Evolutionary conservation across 2,113 vertebrate species (phyloP).

Genomic region (Tenebrosternarchus preto): DNA sequence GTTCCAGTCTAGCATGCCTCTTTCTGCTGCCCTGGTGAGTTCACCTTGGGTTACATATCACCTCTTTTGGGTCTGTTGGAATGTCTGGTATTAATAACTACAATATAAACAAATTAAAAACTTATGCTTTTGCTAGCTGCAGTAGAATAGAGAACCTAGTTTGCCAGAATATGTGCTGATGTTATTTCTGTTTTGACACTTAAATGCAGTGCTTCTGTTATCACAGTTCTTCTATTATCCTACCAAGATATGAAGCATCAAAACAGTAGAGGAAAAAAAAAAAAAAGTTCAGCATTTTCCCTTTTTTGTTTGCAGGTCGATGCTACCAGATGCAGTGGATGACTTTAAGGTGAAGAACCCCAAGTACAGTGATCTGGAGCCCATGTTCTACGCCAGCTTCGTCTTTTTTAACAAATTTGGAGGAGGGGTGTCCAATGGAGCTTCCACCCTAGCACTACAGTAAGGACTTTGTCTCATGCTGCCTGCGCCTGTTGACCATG

Average conservation of each 20-base stretch:
- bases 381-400: slow-evolving; percentile 72
- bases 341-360: slow-evolving; percentile 72
- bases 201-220: neutral
- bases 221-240: neutral
- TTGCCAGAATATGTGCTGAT: neutral
- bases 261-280: too few relatives aligned
- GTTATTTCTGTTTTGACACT: too few relatives aligned
- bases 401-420: slow-evolving; percentile 76
- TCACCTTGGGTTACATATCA: neutral
- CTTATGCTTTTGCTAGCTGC: neutral
- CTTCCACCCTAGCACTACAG: slow-evolving; percentile 68
- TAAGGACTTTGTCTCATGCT: slow-evolving; percentile 54
- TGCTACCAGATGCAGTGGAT: slow-evolving; percentile 71
- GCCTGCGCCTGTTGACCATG: neutral
- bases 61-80: neutral
- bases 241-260: neutral
- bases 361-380: slow-evolving; percentile 62
- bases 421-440: slow-evolving; percentile 62
- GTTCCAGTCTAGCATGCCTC: slow-evolving; percentile 59
- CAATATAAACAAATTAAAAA: neutral
- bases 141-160: neutral
- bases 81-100: neutral
- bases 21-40: slow-evolving; percentile 70
- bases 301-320: slow-evolving; percentile 63
- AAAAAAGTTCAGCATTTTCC: neutral